phyloP scores from a whole-genome alignment of 2,888 invertebrate species.

The Thera obeliscata region DNA sequence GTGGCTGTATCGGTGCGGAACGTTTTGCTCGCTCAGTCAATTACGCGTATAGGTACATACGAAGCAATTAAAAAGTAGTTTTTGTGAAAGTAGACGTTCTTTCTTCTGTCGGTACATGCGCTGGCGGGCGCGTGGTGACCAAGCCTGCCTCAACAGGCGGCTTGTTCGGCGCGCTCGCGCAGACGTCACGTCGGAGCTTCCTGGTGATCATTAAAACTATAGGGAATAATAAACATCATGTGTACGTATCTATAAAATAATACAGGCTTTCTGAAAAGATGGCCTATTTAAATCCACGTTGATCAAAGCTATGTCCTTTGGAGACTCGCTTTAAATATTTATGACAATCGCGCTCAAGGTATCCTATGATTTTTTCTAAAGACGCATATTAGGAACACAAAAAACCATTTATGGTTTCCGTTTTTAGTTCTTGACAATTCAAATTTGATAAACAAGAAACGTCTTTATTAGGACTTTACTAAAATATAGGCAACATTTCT shows the following conservation, averaged over 20 bases:
- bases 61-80: not conserved
- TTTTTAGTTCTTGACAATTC: too few relatives aligned
- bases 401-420: too few relatives aligned
- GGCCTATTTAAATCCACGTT: not conserved
- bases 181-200: conserved; percentile 55
- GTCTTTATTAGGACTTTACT: too few relatives aligned
- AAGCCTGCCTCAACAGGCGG: conserved; percentile 81
- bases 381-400: too few relatives aligned
- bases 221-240: conserved; percentile 42
- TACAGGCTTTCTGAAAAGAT: conserved; percentile 7
- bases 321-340: not conserved
- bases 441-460: too few relatives aligned
- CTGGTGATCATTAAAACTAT: conserved; percentile 48
- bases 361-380: too few relatives aligned
- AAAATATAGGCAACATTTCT: too few relatives aligned
- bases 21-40: too few relatives aligned
- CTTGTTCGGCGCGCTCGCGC: conserved; percentile 62
- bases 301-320: not conserved
- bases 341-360: too few relatives aligned
- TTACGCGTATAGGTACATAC: too few relatives aligned
- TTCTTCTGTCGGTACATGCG: conserved; percentile 62
- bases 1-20: too few relatives aligned
- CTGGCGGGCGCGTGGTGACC: conserved; percentile 56
- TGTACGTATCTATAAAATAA: conserved; percentile 21
- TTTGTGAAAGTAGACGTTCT: not conserved